Evolutionary conservation across 2,113 vertebrate genomes (phyloP).

Genomic region (Sula dactylatra): DNA sequence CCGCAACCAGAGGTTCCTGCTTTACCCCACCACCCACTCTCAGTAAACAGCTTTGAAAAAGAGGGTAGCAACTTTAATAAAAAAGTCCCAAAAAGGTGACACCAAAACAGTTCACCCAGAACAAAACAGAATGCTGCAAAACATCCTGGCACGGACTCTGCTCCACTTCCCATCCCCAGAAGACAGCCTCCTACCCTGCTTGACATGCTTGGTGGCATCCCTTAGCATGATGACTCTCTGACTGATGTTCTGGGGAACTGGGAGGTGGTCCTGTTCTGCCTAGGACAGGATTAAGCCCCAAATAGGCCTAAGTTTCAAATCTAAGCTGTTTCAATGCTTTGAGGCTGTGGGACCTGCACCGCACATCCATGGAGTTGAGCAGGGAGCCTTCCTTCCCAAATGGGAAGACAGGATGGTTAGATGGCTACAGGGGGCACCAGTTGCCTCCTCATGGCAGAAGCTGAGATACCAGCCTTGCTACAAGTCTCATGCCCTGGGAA

Average conservation of each 20-base stretch:
- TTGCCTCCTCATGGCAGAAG: neutral
- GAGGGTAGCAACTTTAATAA: neutral
- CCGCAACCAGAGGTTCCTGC: neutral
- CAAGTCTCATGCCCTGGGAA: neutral
- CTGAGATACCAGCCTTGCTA: neutral
- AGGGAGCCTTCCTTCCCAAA: neutral
- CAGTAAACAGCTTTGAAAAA: neutral
- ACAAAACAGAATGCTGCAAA: neutral
- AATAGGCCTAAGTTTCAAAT: neutral
- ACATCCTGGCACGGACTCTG: neutral
- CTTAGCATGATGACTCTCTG: neutral
- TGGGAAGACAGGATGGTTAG: neutral
- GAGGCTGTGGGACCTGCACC: neutral
- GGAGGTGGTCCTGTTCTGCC: neutral
- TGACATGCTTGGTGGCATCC: rapidly evolving
- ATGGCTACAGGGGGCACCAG: neutral
- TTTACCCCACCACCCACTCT: neutral
- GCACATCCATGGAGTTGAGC: neutral
- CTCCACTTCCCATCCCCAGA: rapidly evolving
- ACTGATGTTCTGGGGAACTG: neutral
- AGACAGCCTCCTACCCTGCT: neutral
- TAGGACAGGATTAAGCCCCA: neutral
- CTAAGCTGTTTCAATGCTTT: neutral
- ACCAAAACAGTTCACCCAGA: neutral
- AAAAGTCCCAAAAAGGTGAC: neutral